Evolutionary conservation across 2,797 vertebrate genomes (phyloP).

Genomic region (Mus spretus): DNA sequence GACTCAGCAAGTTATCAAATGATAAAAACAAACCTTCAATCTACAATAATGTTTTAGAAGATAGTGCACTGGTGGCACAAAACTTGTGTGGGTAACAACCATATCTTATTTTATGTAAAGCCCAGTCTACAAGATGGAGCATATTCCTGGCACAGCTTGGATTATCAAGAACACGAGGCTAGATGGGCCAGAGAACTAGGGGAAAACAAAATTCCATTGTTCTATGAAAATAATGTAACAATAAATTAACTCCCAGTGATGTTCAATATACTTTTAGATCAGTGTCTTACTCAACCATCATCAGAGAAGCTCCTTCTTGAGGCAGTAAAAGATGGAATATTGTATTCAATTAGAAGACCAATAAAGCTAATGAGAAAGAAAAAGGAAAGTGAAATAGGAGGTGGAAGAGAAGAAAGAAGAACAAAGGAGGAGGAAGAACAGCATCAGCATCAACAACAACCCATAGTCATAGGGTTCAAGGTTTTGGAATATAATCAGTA

Average conservation of each 20-base stretch:
- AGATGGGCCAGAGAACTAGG: neutral
- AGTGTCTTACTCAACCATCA: neutral
- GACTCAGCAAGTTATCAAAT: neutral
- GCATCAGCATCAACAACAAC: neutral
- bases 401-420: neutral
- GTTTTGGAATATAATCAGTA: neutral
- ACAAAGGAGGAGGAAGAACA: neutral
- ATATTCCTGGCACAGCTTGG: neutral
- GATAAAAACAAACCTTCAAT: neutral
- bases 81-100: neutral
- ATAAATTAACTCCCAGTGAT: neutral
- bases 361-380: neutral
- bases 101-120: neutral
- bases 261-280: neutral
- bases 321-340: neutral
- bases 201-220: neutral
- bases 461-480: neutral
- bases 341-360: neutral
- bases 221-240: neutral
- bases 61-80: neutral
- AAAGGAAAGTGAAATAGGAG: neutral
- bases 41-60: neutral
- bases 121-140: neutral
- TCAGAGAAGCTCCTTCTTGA: neutral
- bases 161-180: neutral